Evolutionary conservation across 1,140 invertebrate genomes (phyloP).

Genomic region (Penaeus chinensis): DNA sequence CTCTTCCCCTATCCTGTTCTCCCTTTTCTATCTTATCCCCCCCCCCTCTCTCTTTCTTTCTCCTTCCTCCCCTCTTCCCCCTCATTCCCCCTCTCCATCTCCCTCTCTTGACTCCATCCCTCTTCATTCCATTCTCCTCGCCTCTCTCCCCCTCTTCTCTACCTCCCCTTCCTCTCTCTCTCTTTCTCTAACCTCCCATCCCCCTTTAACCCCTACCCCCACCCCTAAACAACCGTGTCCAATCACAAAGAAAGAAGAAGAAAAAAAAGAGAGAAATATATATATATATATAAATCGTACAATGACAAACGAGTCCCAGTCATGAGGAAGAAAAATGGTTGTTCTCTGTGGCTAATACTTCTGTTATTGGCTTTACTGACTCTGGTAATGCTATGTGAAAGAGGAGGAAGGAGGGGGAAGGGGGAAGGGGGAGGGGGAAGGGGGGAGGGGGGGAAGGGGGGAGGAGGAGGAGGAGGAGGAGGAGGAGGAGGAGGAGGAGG

Average conservation of each 20-base stretch:
- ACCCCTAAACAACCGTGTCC: not conserved
- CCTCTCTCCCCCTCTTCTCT: too few species aligned
- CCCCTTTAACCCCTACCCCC: too few species aligned
- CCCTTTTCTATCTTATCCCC: too few species aligned
- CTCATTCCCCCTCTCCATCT: too few species aligned
- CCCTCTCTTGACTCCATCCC: too few species aligned
- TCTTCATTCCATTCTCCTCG: too few species aligned
- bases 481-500: not conserved
- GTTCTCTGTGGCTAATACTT: not conserved
- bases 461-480: not conserved
- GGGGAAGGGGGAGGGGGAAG: not conserved
- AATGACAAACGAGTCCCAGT: not conserved
- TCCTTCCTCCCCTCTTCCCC: too few species aligned
- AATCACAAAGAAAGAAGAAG: not conserved
- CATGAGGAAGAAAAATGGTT: constrained; percentile 17
- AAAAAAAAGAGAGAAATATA: not conserved
- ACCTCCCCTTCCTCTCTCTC: too few species aligned
- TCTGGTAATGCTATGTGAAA: constrained; percentile 1
- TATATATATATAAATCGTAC: not conserved
- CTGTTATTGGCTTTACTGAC: constrained; percentile 13
- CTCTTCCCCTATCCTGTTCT: not conserved
- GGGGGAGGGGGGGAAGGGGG: not conserved
- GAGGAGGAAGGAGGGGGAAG: not conserved
- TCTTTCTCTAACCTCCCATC: too few species aligned
- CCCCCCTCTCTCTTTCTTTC: too few species aligned